phyloP scores from a whole-genome alignment of 2,797 vertebrate genomes.

The Setipinna tenuifilis region DNA sequence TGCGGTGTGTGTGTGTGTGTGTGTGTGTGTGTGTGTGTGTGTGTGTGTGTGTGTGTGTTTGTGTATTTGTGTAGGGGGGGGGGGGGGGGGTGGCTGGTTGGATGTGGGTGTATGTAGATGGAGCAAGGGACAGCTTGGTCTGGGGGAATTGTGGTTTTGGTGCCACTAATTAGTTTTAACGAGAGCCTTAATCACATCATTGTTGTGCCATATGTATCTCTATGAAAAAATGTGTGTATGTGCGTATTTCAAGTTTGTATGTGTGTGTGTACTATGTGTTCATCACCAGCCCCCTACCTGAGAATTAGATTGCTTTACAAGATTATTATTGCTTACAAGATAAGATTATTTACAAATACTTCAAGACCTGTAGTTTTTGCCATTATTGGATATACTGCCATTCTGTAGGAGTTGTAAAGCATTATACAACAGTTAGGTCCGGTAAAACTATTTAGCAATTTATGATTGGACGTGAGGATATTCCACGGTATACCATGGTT shows the following conservation, averaged over 20 bases:
- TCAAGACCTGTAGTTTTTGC: too few relatives aligned
- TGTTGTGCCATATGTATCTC: background rate
- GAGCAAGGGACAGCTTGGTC: background rate
- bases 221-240: background rate
- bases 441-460: too few relatives aligned
- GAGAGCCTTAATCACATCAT: background rate
- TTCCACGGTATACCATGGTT: too few relatives aligned
- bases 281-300: too few relatives aligned
- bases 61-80: background rate
- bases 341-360: too few relatives aligned
- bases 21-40: background rate
- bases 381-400: too few relatives aligned
- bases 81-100: background rate
- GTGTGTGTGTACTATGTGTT: too few relatives aligned
- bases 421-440: too few relatives aligned
- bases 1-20: background rate
- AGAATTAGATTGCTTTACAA: too few relatives aligned
- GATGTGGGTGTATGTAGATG: background rate
- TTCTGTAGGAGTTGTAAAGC: too few relatives aligned
- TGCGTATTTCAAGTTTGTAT: background rate
- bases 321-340: too few relatives aligned
- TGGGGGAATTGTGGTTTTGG: background rate
- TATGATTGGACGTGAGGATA: too few relatives aligned
- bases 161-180: background rate
- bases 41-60: constrained; percentile 7